These are phyloP conservation scores for Iguana delicatissima DNA, from an alignment of 2,797 vertebrate genomes.

Conservation along the genomic window DNA sequence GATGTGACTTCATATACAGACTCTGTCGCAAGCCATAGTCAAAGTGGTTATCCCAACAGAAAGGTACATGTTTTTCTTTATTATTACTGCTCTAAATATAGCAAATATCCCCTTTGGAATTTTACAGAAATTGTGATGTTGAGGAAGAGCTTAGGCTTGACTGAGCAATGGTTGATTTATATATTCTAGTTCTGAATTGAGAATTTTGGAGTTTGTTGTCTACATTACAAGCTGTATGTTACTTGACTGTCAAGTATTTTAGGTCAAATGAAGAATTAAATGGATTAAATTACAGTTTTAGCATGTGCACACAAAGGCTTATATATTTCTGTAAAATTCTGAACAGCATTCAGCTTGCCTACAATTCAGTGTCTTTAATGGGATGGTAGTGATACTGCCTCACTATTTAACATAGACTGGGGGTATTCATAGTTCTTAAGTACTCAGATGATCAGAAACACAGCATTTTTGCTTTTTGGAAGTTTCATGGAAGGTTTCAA, in stretches of 20 bases:
- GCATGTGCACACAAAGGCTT: constrained; percentile 38
- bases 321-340: constrained; percentile 11
- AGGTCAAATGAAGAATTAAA: constrained; percentile 28
- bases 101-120: constrained; percentile 95
- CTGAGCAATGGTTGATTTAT: constrained; percentile 94
- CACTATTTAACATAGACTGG: neutral
- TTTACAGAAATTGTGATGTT: constrained; percentile 84
- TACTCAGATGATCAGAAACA: neutral
- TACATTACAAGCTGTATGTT: constrained; percentile 53
- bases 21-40: constrained; percentile 99
- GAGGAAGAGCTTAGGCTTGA: constrained; percentile 87
- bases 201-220: constrained; percentile 47
- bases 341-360: constrained; percentile 31
- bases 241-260: constrained; percentile 13
- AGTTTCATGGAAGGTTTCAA: neutral
- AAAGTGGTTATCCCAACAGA: constrained; percentile 99
- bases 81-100: constrained; percentile 99
- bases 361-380: neutral
- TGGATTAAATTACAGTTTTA: constrained; percentile 26
- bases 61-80: constrained; percentile 99
- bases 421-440: neutral
- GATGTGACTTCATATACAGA: constrained; percentile 99
- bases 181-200: constrained; percentile 57
- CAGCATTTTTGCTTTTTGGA: neutral
- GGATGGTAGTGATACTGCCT: neutral